A percentile compares a stretch with the other conserved stretches of the same genome.
Evolutionary conservation across 1,140 invertebrate species (phyloP).

Genomic region (Drosophila neocordata): DNA sequence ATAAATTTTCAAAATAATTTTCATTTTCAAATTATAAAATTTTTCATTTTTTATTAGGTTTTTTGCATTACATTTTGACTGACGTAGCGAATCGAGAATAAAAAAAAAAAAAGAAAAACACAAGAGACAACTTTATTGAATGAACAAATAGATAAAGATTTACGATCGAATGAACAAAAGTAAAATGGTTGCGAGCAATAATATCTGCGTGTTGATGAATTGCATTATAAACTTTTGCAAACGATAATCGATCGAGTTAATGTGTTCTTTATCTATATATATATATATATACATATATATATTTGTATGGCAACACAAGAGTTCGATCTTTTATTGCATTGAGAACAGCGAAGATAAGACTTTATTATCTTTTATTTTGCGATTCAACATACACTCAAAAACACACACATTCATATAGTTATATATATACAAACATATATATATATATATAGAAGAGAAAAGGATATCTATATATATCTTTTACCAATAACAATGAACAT

Average conservation of each 20-base stretch:
- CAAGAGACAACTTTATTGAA: conserved; percentile 26
- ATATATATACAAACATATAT: conserved; percentile 23
- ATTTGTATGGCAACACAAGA: conserved; percentile 44
- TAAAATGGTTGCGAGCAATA: conserved; percentile 83
- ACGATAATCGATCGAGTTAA: conserved; percentile 79
- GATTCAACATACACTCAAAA: conserved; percentile 60
- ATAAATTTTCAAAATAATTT: conserved; percentile 25
- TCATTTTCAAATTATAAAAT: background rate
- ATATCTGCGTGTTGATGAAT: conserved; percentile 83
- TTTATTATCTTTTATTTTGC: conserved; percentile 17
- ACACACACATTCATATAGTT: conserved; percentile 59
- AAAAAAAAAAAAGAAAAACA: conserved; percentile 14
- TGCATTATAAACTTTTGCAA: conserved; percentile 79
- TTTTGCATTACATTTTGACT: conserved; percentile 51
- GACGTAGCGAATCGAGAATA: conserved; percentile 36
- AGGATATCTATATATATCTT: background rate
- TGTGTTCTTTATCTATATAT: conserved; percentile 28
- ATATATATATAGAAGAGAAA: background rate
- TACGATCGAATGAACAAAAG: conserved; percentile 48
- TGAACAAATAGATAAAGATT: background rate
- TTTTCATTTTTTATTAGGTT: background rate
- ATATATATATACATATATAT: too few relatives aligned
- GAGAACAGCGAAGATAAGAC: conserved; percentile 62
- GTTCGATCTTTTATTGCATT: conserved; percentile 76
- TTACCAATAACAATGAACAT: conserved; percentile 78